Conservation (phyloP, 2,113 vertebrate species). For the Myanophis thanlyinensis region DNA sequence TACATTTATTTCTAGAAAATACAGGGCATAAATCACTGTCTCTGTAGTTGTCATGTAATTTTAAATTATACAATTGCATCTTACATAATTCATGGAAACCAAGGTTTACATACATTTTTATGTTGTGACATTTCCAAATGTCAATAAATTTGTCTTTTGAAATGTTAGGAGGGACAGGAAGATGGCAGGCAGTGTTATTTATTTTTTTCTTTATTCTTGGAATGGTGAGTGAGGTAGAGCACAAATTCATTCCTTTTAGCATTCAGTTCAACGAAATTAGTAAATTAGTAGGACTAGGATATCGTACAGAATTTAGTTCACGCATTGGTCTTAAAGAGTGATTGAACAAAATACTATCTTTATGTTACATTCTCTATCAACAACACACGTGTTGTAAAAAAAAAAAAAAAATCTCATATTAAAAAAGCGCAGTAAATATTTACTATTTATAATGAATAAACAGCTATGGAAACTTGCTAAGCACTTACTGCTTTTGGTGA, state of each 20-base stretch:
- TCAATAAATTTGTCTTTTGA: constrained; percentile 79
- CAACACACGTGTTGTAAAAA: constrained; percentile 80
- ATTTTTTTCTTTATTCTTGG: constrained; percentile 79
- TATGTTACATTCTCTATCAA: constrained; percentile 75
- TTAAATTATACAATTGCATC: constrained; percentile 72
- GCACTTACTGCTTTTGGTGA: constrained; percentile 60
- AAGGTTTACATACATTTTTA: constrained; percentile 74
- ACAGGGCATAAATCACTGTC: constrained; percentile 54
- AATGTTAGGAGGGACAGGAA: constrained; percentile 65
- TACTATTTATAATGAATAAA: constrained; percentile 99
- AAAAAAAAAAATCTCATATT: constrained; percentile 80
- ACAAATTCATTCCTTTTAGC: constrained; percentile 80
- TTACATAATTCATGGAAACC: constrained; percentile 54
- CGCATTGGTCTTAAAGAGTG: constrained; percentile 72
- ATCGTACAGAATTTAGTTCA: constrained; percentile 71
- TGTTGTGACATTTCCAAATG: constrained; percentile 78
- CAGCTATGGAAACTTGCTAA: constrained; percentile 76
- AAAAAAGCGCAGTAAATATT: constrained; percentile 89
- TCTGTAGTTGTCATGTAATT: constrained; percentile 58
- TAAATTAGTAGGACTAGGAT: constrained; percentile 67
- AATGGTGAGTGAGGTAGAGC: constrained; percentile 72
- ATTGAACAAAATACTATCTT: constrained; percentile 69
- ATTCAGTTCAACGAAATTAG: constrained; percentile 69
- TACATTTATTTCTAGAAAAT: constrained; percentile 71
- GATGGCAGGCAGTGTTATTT: constrained; percentile 81